Evolutionary conservation across 2,888 invertebrate genomes (phyloP).

Genomic region (Kuschelorhynchus macadamiae): DNA sequence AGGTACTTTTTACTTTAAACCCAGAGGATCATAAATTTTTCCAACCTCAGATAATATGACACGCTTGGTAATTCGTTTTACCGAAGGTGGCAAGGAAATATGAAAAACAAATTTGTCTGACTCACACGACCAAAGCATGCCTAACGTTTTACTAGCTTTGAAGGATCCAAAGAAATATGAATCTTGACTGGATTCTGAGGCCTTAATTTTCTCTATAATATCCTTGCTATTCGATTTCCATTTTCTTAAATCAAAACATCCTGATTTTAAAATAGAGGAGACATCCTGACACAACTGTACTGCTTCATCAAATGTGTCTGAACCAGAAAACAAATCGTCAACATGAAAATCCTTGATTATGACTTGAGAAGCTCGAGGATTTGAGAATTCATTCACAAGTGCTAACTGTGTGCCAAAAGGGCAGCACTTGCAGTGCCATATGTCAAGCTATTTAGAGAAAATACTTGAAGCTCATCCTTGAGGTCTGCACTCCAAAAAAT

Average conservation of each 20-base stretch:
- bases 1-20: too few relatives aligned
- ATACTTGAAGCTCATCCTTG: too few relatives aligned
- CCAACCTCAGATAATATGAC: background rate
- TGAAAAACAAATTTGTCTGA: background rate
- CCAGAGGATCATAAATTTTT: background rate
- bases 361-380: background rate
- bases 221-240: background rate
- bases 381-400: background rate
- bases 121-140: too few relatives aligned
- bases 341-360: background rate
- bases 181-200: background rate
- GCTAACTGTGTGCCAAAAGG: background rate
- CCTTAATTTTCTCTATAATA: background rate
- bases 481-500: background rate
- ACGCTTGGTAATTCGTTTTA: background rate
- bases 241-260: background rate
- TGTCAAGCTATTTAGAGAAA: too few relatives aligned
- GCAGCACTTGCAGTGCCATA: too few relatives aligned
- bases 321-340: background rate
- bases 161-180: too few relatives aligned
- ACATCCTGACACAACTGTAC: background rate
- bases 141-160: too few relatives aligned
- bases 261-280: background rate
- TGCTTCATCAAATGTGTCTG: background rate
- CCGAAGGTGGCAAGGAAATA: background rate